Conservation (phyloP, 2,888 invertebrate species). For the Julus scanicus region DNA sequence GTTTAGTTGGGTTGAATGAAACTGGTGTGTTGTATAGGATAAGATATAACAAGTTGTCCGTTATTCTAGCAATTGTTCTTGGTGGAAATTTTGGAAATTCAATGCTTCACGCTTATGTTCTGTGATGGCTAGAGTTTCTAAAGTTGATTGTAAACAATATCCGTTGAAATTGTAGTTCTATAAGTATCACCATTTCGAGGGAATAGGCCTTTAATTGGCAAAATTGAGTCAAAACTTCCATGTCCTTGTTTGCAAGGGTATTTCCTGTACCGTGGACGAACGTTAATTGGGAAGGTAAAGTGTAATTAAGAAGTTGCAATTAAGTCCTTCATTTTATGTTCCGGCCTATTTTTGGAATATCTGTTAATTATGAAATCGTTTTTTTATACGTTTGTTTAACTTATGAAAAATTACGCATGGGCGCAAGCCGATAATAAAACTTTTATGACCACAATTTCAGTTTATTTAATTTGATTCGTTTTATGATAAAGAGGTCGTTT, state of each 20-base stretch:
- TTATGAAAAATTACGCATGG: background rate
- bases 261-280: background rate
- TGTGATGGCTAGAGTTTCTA: background rate
- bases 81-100: background rate
- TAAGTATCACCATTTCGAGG: background rate
- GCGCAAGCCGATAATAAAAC: background rate
- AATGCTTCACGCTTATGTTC: background rate
- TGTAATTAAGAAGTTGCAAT: background rate
- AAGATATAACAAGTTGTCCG: background rate
- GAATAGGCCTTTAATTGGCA: slow-evolving; percentile 8
- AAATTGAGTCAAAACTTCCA: background rate
- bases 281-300: background rate
- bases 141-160: background rate
- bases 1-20: background rate
- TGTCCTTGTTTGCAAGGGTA: background rate
- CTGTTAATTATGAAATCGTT: slow-evolving; percentile 8
- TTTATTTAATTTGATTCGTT: slow-evolving; percentile 30
- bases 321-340: background rate
- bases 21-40: background rate
- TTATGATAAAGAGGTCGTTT: background rate
- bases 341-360: background rate
- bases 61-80: background rate
- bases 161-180: background rate
- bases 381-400: background rate
- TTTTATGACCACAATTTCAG: background rate